Evolutionary conservation across 2,797 vertebrate species (phyloP).

Genomic region (Ctenopoma kingsleyae): DNA sequence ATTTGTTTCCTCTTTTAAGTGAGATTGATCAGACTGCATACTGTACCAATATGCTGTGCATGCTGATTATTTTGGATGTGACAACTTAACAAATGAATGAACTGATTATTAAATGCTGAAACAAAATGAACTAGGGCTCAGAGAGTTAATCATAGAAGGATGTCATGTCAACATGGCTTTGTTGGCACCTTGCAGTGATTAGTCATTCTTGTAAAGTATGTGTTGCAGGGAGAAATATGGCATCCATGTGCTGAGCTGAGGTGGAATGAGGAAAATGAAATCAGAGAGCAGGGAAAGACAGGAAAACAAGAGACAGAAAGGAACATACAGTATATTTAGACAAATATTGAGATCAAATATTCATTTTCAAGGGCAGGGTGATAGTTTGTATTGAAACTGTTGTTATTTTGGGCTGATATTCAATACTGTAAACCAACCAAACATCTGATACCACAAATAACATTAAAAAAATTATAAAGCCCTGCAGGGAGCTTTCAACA

Average conservation of each 20-base stretch:
- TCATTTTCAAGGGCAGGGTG: not conserved
- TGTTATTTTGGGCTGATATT: slow-evolving; percentile 10
- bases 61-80: slow-evolving; percentile 1
- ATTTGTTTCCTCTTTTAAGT: slow-evolving; percentile 27
- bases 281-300: slow-evolving; percentile 1
- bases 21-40: slow-evolving; percentile 1
- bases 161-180: not conserved
- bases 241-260: slow-evolving; percentile 10
- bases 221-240: not conserved
- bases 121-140: not conserved
- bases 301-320: not conserved
- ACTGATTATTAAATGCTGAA: slow-evolving; percentile 10
- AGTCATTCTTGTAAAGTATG: slow-evolving; percentile 14
- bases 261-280: not conserved
- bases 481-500: not conserved
- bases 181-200: slow-evolving; percentile 10
- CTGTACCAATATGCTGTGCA: not conserved
- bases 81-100: slow-evolving; percentile 17
- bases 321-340: slow-evolving; percentile 3
- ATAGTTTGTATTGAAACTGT: slow-evolving; percentile 9
- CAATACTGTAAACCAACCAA: not conserved
- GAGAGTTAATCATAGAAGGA: slow-evolving; percentile 1
- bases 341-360: slow-evolving; percentile 17
- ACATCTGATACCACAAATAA: not conserved
- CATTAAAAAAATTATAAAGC: not conserved